A percentile compares a stretch with the other conserved stretches of the same genome.
Conservation (phyloP, 2,797 vertebrate genomes). For the Sebastes elongatus region DNA sequence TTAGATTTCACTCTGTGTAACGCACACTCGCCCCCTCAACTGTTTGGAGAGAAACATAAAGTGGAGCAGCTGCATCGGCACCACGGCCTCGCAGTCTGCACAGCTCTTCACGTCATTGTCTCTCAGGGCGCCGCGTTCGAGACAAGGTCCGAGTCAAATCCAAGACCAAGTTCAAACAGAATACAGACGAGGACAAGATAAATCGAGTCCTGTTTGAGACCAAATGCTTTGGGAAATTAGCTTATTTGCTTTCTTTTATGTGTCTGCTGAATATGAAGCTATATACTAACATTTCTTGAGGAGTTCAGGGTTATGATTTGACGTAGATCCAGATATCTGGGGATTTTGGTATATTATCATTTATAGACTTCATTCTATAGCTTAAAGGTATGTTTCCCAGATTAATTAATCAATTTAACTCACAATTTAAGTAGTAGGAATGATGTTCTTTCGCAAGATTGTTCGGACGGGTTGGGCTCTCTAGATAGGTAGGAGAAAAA, state of each 20-base stretch:
- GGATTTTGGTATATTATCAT: not conserved
- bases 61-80: constrained; percentile 66
- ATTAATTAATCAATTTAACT: not conserved
- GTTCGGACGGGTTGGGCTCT: not conserved
- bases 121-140: not conserved
- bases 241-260: not conserved
- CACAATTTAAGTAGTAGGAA: not conserved
- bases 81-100: not conserved
- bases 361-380: not conserved
- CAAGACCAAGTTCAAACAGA: not conserved
- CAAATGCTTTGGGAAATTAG: not conserved
- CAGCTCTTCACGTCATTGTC: not conserved
- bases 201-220: not conserved
- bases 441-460: not conserved
- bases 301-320: not conserved
- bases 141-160: not conserved
- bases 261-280: not conserved
- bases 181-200: not conserved
- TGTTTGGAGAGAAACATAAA: constrained; percentile 59
- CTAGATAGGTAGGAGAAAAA: not conserved
- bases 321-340: not conserved
- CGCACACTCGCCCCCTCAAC: constrained; percentile 60
- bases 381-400: not conserved
- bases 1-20: constrained; percentile 78
- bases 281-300: not conserved